Evolutionary conservation across 2,113 vertebrate genomes (phyloP), one percentile per base, ranked within the genome.

Genomic region (Sander lucioperca): DNA sequence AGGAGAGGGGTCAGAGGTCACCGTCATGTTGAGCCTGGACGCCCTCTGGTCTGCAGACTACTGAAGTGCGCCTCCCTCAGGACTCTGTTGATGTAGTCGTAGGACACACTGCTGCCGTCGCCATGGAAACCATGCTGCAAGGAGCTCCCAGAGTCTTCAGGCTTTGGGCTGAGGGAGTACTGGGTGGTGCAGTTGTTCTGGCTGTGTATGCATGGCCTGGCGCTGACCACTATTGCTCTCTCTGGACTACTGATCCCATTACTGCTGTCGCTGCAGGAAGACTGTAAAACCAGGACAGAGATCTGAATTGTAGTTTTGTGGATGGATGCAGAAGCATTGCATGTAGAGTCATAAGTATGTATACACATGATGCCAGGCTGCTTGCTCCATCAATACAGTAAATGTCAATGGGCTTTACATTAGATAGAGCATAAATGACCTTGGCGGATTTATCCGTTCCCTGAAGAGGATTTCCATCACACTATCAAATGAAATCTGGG

Each of bases 11-110:
- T 81, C 47, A 4, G 68, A 63, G 94, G 79, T 86, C 72, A 57
- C 5, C 33, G 88, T 95, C 95, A 96, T 77, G 94, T 95, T 2
- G 92, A 91, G 65, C 93, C 93, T 7, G 96, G 96, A 78, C 96
- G 96, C 65, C 95, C 96, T 80, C 97, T 97, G 90, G 95, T 97
- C 95, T 97, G 97, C 88, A 99, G 93, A 94, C 98, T 99, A 87
- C 96, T 97, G 77, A 99, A 99, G 90, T 99, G 98, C 45, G 98
- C 98, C 93, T 99, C 98, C 94, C 96, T 96, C 95, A 99, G 95
- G 93, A 98, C 96, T 95, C 97, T 97, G 95, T 99, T 99, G 95
- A 99, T 99, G 94, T 95, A 93, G 94, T 94, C 78, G 48, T 96
- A 96, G 19, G 92, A 91, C 82, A 84, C 77, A 77, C 84, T 83